phyloP scores from a whole-genome alignment of 1,140 invertebrate genomes.

The Belonocnema kinseyi region DNA sequence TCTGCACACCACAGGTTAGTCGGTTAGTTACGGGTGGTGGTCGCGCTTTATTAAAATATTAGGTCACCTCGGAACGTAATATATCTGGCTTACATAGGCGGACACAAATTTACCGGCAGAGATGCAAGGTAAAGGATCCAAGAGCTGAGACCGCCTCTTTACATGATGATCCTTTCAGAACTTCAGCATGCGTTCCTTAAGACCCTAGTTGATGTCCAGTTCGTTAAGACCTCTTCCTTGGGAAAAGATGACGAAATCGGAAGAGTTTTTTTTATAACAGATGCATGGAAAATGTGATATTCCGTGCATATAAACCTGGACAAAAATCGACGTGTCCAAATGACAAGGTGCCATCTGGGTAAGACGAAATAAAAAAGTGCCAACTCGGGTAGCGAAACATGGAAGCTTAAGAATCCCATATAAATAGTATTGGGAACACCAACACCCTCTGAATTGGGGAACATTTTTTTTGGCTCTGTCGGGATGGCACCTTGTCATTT shows the following conservation, averaged over 20 bases:
- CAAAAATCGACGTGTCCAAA: too few species aligned
- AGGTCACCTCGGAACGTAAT: conserved; percentile 59
- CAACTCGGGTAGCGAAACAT: too few species aligned
- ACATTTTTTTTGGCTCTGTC: too few species aligned
- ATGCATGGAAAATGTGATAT: too few species aligned
- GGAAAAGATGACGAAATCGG: conserved; percentile 32
- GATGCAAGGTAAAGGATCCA: conserved; percentile 43
- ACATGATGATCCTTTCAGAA: conserved; percentile 46
- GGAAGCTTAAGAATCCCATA: too few species aligned
- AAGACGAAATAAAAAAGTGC: too few species aligned
- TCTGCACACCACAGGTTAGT: conserved; percentile 54
- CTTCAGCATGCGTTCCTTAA: conserved; percentile 31
- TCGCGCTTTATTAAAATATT: conserved; percentile 72
- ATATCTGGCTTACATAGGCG: conserved; percentile 48
- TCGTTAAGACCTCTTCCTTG: conserved; percentile 43
- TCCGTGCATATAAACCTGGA: too few species aligned
- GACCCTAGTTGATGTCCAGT: conserved; percentile 38
- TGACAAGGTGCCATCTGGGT: too few species aligned
- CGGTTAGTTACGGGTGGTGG: conserved; percentile 63
- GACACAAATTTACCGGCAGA: conserved; percentile 36
- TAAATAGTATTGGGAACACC: too few species aligned
- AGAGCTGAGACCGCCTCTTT: conserved; percentile 40
- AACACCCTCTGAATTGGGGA: too few species aligned
- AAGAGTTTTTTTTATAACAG: not conserved
- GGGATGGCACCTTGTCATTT: too few species aligned